phyloP scores from a whole-genome alignment of 2,113 vertebrate species.

The Rhynchopsitta pachyrhyncha region DNA sequence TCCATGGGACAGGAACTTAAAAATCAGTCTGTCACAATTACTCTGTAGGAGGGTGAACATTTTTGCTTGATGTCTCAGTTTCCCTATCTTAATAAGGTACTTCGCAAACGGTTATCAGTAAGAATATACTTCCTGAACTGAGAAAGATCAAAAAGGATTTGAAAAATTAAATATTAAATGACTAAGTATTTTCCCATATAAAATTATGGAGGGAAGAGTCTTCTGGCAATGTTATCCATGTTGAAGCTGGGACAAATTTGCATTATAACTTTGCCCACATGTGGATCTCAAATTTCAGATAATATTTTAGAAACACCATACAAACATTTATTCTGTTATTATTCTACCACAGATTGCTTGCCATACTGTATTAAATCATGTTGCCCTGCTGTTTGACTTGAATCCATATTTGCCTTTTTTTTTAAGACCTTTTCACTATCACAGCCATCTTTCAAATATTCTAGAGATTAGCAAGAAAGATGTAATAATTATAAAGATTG shows the following conservation, averaged over 20 bases:
- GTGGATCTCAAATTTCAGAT: neutral
- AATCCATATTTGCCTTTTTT: neutral
- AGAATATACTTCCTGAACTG: neutral
- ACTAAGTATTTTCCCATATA: neutral
- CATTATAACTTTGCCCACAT: neutral
- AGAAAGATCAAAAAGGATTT: neutral
- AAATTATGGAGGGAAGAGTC: neutral
- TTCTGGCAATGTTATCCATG: neutral
- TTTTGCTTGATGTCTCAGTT: neutral
- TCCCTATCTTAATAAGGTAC: neutral
- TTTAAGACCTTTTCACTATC: neutral
- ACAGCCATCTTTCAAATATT: neutral
- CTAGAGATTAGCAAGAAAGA: neutral
- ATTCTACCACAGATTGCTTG: neutral
- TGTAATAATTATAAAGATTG: neutral
- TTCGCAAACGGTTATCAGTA: neutral
- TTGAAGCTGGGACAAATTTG: neutral
- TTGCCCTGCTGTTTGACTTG: neutral
- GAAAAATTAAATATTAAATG: neutral
- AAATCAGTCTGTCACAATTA: neutral
- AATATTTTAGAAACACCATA: neutral
- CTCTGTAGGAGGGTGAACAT: neutral
- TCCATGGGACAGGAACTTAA: neutral
- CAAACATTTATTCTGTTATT: neutral
- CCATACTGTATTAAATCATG: neutral